A percentile compares a stretch with the other conserved stretches of the same genome.
phyloP scores from a whole-genome alignment of 2,113 vertebrate species.

The Seriola rivoliana region DNA sequence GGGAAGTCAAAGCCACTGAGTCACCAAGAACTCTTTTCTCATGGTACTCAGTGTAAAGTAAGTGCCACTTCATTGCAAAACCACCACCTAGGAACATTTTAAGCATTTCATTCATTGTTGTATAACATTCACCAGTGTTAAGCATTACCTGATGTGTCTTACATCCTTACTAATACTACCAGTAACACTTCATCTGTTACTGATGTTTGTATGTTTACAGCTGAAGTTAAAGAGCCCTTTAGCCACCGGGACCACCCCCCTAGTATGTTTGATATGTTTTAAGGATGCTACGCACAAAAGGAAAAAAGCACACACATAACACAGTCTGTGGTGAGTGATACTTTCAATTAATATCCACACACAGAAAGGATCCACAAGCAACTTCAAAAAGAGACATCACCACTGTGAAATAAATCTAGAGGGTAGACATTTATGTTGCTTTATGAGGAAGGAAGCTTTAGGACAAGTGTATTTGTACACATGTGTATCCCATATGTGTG shows the following conservation, averaged over 20 bases:
- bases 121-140: too few relatives aligned
- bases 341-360: not conserved
- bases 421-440: slow-evolving; percentile 21
- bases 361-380: slow-evolving; percentile 23
- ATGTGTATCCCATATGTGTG: slow-evolving; percentile 15
- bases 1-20: slow-evolving; percentile 49
- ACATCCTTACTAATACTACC: not conserved
- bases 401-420: slow-evolving; percentile 1
- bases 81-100: not conserved
- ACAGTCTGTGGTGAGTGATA: not conserved
- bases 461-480: slow-evolving; percentile 11
- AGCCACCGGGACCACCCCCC: slow-evolving; percentile 47
- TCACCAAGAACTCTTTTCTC: slow-evolving; percentile 63
- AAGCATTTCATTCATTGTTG: slow-evolving; percentile 10
- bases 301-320: not conserved
- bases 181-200: not conserved
- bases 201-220: slow-evolving; percentile 13
- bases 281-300: not conserved
- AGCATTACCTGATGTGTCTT: too few relatives aligned
- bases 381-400: slow-evolving; percentile 22
- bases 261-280: slow-evolving; percentile 48
- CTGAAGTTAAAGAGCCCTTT: slow-evolving; percentile 28
- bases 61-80: slow-evolving; percentile 21
- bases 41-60: slow-evolving; percentile 3
- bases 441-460: slow-evolving; percentile 15